Conservation (phyloP, 2,797 vertebrate species). For the Cetoscarus ocellatus region DNA sequence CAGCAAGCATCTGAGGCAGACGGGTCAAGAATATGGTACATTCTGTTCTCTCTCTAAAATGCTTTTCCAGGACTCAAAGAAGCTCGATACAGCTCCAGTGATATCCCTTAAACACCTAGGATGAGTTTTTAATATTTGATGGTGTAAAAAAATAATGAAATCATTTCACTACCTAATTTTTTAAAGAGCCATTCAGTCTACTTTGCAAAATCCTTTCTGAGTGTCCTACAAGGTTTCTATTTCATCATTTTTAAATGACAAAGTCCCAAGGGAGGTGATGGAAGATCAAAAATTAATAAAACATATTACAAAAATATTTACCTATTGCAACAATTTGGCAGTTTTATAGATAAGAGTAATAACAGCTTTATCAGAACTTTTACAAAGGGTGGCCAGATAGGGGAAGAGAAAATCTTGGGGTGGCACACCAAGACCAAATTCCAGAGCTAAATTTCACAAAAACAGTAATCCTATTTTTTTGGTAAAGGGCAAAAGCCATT, state of each 20-base stretch:
- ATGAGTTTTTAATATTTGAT: constrained; percentile 46
- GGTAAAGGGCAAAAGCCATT: no score
- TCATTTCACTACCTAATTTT: constrained; percentile 19
- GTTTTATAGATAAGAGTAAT: no score
- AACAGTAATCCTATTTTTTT: no score
- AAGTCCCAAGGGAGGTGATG: background rate
- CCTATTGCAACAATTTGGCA: no score
- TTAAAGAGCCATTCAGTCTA: constrained; percentile 1
- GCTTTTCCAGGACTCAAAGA: constrained; percentile 65
- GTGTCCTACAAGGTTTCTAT: constrained; percentile 11
- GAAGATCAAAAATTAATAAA: background rate
- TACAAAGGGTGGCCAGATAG: no score
- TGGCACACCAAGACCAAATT: no score
- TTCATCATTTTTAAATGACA: background rate
- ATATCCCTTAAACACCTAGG: constrained; percentile 52
- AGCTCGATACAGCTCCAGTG: constrained; percentile 52
- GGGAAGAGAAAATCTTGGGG: no score
- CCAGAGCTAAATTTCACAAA: no score
- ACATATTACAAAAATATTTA: background rate
- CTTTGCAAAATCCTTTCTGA: constrained; percentile 5
- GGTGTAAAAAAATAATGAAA: constrained; percentile 32
- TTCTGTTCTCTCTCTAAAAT: constrained; percentile 81
- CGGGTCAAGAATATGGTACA: constrained; percentile 85
- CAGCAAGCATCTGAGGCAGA: constrained; percentile 80
- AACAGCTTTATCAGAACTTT: no score